These are phyloP conservation scores for Apeira syringaria DNA, from an alignment of 2,888 invertebrate species.

Conservation along the genomic window DNA sequence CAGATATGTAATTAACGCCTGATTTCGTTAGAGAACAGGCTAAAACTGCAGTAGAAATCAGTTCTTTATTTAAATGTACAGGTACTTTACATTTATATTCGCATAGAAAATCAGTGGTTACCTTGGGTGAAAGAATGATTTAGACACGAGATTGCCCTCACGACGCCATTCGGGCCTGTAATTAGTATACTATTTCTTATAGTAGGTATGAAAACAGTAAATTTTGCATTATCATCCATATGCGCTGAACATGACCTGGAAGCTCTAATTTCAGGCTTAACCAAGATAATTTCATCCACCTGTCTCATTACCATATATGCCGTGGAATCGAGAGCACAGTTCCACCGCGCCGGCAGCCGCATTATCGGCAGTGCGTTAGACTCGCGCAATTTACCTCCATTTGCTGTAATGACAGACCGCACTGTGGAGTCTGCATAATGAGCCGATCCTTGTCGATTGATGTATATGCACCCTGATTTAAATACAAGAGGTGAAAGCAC, in stretches of 20 bases:
- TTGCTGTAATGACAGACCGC: conserved; percentile 80
- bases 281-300: conserved; percentile 21
- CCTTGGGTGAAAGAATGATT: too few relatives aligned
- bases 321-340: conserved; percentile 62
- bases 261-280: conserved; percentile 12
- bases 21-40: too few relatives aligned
- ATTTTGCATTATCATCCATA: too few relatives aligned
- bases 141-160: too few relatives aligned
- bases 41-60: too few relatives aligned
- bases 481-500: conserved; percentile 17
- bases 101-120: too few relatives aligned
- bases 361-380: conserved; percentile 73
- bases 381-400: conserved; percentile 80
- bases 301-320: conserved; percentile 61
- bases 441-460: conserved; percentile 72
- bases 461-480: conserved; percentile 40
- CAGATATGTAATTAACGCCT: too few relatives aligned
- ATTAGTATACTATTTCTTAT: too few relatives aligned
- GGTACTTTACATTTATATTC: too few relatives aligned
- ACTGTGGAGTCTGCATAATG: conserved; percentile 75
- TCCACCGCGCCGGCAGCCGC: conserved; percentile 62
- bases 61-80: too few relatives aligned
- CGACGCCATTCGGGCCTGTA: too few relatives aligned
- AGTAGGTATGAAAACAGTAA: too few relatives aligned
- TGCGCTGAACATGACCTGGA: conserved; percentile 8